Conservation (phyloP, 2,113 vertebrate genomes). For the Bombycilla garrulus region DNA sequence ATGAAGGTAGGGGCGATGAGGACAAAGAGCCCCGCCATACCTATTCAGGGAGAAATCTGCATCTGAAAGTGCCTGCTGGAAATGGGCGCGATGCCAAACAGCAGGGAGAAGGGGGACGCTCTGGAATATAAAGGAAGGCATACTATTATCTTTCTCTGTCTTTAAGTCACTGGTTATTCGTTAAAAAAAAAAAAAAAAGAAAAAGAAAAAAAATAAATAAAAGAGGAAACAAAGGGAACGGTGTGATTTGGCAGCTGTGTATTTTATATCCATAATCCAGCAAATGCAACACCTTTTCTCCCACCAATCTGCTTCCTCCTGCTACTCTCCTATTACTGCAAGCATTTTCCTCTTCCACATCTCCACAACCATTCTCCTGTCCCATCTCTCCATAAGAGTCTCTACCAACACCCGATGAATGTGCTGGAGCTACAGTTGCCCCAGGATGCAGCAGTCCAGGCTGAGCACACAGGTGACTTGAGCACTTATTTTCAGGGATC, state of each 20-base stretch:
- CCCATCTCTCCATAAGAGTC: background rate
- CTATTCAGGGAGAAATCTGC: slow-evolving; percentile 46
- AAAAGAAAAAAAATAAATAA: background rate
- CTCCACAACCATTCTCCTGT: background rate
- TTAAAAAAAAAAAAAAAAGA: background rate
- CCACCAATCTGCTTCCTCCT: background rate
- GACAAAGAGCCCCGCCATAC: background rate
- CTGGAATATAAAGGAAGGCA: background rate
- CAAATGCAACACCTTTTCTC: background rate
- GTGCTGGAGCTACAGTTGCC: background rate
- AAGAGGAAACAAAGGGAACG: background rate
- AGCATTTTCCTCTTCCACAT: background rate
- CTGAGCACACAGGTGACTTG: background rate
- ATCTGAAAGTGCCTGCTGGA: slow-evolving; percentile 44
- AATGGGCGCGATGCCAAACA: background rate
- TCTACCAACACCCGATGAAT: background rate
- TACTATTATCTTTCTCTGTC: background rate
- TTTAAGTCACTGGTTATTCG: background rate
- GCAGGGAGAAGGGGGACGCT: background rate
- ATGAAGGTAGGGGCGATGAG: background rate
- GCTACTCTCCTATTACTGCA: background rate
- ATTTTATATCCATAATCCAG: background rate
- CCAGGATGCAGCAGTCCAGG: background rate
- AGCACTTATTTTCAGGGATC: background rate
- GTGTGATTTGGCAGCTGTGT: background rate